These are phyloP conservation scores for Sciurus niger DNA, from an alignment of 2,113 vertebrate genomes.

Conservation along the genomic window DNA sequence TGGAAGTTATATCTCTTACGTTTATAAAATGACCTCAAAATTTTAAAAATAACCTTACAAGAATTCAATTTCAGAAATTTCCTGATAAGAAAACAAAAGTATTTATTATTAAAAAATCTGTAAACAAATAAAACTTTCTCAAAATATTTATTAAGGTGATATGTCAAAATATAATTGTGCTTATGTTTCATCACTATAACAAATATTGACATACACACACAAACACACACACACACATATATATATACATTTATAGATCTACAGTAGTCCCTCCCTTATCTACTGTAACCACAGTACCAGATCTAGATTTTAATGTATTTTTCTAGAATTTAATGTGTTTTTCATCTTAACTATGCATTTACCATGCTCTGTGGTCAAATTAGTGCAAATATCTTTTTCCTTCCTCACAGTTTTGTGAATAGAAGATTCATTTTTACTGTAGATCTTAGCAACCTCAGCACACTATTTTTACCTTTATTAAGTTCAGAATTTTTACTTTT, in stretches of 20 bases:
- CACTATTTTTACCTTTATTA: neutral
- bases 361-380: neutral
- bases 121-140: neutral
- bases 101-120: slow-evolving; percentile 23
- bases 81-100: neutral
- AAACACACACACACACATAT: neutral
- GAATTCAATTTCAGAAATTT: neutral
- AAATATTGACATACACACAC: neutral
- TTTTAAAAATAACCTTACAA: neutral
- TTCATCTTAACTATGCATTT: neutral
- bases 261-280: neutral
- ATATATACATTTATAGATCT: neutral
- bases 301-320: neutral
- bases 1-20: neutral
- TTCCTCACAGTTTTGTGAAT: neutral
- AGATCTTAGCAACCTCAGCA: neutral
- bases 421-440: neutral
- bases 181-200: slow-evolving; percentile 38
- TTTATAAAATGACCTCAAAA: slow-evolving; percentile 19
- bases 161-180: neutral
- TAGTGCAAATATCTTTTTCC: neutral
- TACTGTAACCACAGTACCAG: neutral
- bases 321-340: neutral
- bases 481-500: neutral
- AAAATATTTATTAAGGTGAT: slow-evolving; percentile 26